Percentiles rank a stretch among this genome's conserved stretches.
Conservation (phyloP, 2,113 vertebrate genomes). For the Antechinus stuartii region DNA sequence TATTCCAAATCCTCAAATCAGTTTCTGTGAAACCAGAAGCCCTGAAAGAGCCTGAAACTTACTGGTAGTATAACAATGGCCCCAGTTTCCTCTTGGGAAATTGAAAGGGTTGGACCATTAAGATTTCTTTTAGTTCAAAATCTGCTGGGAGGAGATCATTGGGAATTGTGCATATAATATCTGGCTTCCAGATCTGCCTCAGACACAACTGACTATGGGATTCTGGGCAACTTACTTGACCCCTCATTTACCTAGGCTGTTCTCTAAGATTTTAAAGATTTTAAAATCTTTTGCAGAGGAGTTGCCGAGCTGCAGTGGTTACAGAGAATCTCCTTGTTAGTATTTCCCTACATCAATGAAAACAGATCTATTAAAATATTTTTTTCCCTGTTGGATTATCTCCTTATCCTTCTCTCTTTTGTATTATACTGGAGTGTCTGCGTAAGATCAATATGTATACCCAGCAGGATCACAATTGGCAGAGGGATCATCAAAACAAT, state of each 20-base stretch:
- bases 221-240: neutral
- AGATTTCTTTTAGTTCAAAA: neutral
- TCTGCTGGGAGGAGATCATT: neutral
- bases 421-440: neutral
- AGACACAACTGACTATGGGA: neutral
- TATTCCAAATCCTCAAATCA: neutral
- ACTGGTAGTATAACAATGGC: neutral
- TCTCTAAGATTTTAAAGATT: neutral
- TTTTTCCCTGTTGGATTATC: neutral
- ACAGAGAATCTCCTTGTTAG: neutral
- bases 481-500: conserved; percentile 32
- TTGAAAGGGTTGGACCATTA: neutral
- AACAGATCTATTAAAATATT: neutral
- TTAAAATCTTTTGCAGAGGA: neutral
- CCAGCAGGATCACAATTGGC: conserved; percentile 27
- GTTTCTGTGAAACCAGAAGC: neutral
- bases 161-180: neutral
- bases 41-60: neutral
- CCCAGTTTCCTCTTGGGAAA: neutral
- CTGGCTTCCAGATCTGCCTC: neutral
- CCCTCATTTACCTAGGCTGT: neutral
- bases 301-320: neutral
- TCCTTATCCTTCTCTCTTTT: neutral
- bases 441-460: neutral
- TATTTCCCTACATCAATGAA: neutral